A percentile compares a stretch with the other conserved stretches of the same genome.
Conservation (phyloP, 2,797 vertebrate genomes). For the Anniella stebbinsi region DNA sequence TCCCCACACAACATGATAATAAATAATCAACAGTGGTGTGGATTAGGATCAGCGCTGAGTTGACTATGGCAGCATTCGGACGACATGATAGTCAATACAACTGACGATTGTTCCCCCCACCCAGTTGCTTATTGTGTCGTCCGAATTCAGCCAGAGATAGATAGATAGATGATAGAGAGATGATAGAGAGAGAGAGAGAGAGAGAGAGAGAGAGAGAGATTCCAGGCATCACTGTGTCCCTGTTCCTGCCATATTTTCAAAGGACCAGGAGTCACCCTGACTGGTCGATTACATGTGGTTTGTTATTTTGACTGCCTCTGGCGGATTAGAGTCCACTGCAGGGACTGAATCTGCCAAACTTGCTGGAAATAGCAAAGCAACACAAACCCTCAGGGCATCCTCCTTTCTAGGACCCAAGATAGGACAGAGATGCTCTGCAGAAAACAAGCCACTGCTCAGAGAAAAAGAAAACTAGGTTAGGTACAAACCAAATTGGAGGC, state of each 20-base stretch:
- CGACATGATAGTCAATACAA: too few relatives aligned
- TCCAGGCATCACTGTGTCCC: background rate
- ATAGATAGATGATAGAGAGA: too few relatives aligned
- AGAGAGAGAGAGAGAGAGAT: too few relatives aligned
- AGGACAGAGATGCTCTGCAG: constrained; percentile 16
- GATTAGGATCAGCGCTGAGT: too few relatives aligned
- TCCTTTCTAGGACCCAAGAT: background rate
- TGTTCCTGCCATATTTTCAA: constrained; percentile 6
- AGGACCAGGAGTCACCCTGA: constrained; percentile 31
- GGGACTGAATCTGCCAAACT: constrained; percentile 28
- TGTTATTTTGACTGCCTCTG: constrained; percentile 25
- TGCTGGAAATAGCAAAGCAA: constrained; percentile 37
- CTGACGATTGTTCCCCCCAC: too few relatives aligned
- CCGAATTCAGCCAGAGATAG: too few relatives aligned
- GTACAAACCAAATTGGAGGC: background rate
- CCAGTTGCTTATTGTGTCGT: too few relatives aligned
- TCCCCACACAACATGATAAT: too few relatives aligned
- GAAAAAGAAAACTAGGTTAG: background rate
- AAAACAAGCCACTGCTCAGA: background rate
- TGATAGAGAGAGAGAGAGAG: too few relatives aligned
- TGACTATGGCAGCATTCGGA: too few relatives aligned
- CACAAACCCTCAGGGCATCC: constrained; percentile 18
- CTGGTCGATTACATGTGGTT: background rate
- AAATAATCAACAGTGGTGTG: too few relatives aligned
- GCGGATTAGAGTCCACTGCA: constrained; percentile 24